phyloP scores from a whole-genome alignment of 2,113 vertebrate species.

The Axis porcinus region DNA sequence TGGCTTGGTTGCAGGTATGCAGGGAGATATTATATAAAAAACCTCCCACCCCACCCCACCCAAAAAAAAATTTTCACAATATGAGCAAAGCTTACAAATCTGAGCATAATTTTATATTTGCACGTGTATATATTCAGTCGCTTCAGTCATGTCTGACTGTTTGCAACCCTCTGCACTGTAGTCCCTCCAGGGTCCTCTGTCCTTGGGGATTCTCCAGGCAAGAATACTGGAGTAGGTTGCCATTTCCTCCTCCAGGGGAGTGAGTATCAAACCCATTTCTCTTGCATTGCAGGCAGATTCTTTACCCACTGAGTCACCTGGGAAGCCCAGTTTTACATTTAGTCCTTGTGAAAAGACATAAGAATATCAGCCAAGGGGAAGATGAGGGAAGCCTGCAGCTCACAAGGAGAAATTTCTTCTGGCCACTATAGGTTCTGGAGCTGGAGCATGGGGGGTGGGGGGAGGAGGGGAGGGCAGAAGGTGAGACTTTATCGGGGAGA shows the following conservation, averaged over 20 bases:
- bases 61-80: neutral
- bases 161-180: neutral
- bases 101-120: neutral
- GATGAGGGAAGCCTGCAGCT: neutral
- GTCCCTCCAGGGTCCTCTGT: neutral
- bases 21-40: neutral
- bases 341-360: neutral
- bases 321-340: neutral
- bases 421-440: neutral
- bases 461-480: neutral
- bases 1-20: neutral
- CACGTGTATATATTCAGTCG: neutral
- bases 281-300: neutral
- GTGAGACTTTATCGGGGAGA: neutral
- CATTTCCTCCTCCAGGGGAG: neutral
- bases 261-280: neutral
- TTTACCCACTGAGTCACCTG: neutral
- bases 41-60: neutral
- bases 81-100: conserved; percentile 31
- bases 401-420: neutral
- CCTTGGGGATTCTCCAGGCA: neutral
- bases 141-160: neutral
- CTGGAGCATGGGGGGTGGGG: accelerated
- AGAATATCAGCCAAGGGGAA: neutral
- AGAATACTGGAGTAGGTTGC: neutral